Conservation (phyloP, 1,140 invertebrate genomes). For the Bombus impatiens region DNA sequence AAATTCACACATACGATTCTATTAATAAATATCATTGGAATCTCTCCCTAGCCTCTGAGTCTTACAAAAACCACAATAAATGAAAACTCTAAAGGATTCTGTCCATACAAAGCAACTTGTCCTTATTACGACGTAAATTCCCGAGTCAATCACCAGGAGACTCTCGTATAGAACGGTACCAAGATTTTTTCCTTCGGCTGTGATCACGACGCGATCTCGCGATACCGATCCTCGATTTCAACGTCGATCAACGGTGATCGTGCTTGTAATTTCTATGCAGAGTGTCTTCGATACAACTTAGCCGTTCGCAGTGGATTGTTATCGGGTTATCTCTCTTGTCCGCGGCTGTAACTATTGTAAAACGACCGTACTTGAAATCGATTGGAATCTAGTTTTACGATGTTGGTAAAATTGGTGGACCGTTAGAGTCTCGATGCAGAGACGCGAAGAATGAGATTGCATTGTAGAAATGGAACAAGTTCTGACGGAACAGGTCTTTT, state of each 20-base stretch:
- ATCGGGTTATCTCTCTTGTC: background rate
- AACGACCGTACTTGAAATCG: background rate
- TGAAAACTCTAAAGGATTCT: background rate
- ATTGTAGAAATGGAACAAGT: background rate
- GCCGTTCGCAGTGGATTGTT: background rate
- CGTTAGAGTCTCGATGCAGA: background rate
- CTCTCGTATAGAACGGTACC: constrained; percentile 25
- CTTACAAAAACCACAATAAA: background rate
- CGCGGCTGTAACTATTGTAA: constrained; percentile 4
- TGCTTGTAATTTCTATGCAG: constrained; percentile 6
- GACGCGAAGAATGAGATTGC: background rate
- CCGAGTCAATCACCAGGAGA: background rate
- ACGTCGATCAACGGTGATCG: background rate
- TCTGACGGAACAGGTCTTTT: background rate
- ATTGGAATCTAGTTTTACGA: constrained; percentile 16
- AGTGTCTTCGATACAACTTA: background rate
- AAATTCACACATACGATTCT: too few relatives aligned
- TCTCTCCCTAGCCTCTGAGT: background rate
- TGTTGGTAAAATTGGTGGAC: background rate
- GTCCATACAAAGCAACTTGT: background rate
- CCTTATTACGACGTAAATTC: background rate
- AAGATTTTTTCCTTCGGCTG: background rate
- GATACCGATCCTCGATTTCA: constrained; percentile 22
- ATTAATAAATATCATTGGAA: background rate
- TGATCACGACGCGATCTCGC: constrained; percentile 3